A percentile compares a stretch with the other conserved stretches of the same genome.
Evolutionary conservation across 1,140 invertebrate species (phyloP).

Genomic region (Tribolium madens): DNA sequence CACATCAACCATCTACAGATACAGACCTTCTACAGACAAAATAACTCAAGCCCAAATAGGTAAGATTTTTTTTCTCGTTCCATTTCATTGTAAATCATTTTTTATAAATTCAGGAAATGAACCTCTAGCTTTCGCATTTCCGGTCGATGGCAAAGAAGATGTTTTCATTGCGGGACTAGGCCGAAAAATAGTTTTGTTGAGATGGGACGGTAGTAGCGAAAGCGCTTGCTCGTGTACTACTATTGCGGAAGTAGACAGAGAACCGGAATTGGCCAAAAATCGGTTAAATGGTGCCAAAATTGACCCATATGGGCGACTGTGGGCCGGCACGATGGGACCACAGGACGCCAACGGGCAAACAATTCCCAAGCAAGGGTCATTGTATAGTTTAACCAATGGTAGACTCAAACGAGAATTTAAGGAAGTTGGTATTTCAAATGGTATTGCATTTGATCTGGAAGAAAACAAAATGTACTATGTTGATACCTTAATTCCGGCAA

Average conservation of each 20-base stretch:
- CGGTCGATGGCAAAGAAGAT: slow-evolving; percentile 47
- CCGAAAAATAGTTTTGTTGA: slow-evolving; percentile 52
- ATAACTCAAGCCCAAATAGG: slow-evolving; percentile 66
- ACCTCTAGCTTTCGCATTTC: slow-evolving; percentile 50
- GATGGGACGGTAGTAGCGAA: slow-evolving; percentile 55
- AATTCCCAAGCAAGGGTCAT: slow-evolving; percentile 68
- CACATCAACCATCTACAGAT: slow-evolving; percentile 69
- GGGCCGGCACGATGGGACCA: slow-evolving; percentile 78
- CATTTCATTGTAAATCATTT: not conserved
- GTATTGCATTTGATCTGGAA: slow-evolving; percentile 46
- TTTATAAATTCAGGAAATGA: slow-evolving; percentile 38
- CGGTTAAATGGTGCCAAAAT: slow-evolving; percentile 90
- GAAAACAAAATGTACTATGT: slow-evolving; percentile 79
- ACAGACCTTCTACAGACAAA: slow-evolving; percentile 66
- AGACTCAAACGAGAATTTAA: slow-evolving; percentile 54
- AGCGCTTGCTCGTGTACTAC: slow-evolving; percentile 61
- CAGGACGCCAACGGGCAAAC: slow-evolving; percentile 69
- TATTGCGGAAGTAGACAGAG: slow-evolving; percentile 72
- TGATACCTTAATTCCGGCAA: slow-evolving; percentile 73
- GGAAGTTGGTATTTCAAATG: slow-evolving; percentile 52
- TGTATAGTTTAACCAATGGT: slow-evolving; percentile 68
- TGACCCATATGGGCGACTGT: slow-evolving; percentile 81
- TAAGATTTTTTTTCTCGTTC: slow-evolving; percentile 22
- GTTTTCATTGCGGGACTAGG: slow-evolving; percentile 55
- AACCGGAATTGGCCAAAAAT: slow-evolving; percentile 66